Evolutionary conservation across 2,113 vertebrate species (phyloP), one percentile per base, ranked within the genome.

Genomic region (Spilogale gracilis): DNA sequence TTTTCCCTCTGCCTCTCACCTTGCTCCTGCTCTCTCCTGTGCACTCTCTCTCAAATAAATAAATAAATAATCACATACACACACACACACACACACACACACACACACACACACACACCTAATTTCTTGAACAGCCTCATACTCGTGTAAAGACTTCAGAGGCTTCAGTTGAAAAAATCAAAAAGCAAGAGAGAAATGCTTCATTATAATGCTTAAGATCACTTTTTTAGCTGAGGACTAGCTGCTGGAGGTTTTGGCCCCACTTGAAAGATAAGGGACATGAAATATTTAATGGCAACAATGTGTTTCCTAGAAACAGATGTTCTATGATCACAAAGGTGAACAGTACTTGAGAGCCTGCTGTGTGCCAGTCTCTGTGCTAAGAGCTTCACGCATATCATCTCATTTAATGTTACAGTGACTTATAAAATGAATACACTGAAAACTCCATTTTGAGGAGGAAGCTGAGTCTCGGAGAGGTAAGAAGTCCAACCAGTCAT

Each of bases 221-320:
- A 80, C 14, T 90, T 92, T 89, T 7, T 74, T 63, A 81, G 9
- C 32, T 92, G 18, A 82, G 96, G 92, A 65, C 14, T 45, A 82
- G 21, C 10, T 78, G 6, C 25, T 86, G n/a, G 32, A 71, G 20
- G 38, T 52, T 93, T 82, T 38, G 50, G 45, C 8, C 21, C 58
- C 38, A 52, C n/a, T 88, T 63, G 38, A 71, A 63, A 86, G 16
- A 69, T 43, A n/a, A 84, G 61, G 10, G 11, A 79, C 14, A 60
- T 65, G 30, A 78, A 69, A 38, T 38, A 38, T 38, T 38, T 38
- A 38, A 38, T 38, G 38, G 38, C 38, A 38, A 38, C 38, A 38
- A 38, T 38, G 38, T 38, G 38, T 38, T 92, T 95, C 25, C 30
- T 87, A 18, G 18, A 94, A 89, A 83, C 9, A 67, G 65, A 60